Base-by-base conservation (phyloP, 2,888 invertebrate genomes). In the Helicoverpa assulta region DNA sequence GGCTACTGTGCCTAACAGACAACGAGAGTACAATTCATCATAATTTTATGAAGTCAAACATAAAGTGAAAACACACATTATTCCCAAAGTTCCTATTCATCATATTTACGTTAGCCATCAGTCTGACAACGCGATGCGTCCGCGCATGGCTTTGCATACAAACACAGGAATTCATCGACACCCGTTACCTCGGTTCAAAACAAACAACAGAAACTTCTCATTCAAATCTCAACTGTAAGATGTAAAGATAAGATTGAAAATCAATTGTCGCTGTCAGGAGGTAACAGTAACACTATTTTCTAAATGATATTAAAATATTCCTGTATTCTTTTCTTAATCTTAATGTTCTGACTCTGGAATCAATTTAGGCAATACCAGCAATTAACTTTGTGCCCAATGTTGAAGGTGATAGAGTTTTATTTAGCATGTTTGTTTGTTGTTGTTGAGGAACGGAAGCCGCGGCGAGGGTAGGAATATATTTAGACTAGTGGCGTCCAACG, bases 111-210 rank as follows among this genome's bases (percentile, higher is more conserved):
- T 76, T 82, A 83, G 58, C 81, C 84, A 79, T 85, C 85, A 83
- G 77, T 82, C 82, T 88, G 87, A 85, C 86, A 88, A 85, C 59
- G 33, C 56, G 70, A 63, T 82, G 89, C 86, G 85, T 73, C 64
- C 66, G 77, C 85, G 85, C 86, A 84, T 84, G 85, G 78, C 74
- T 68, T 77, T 82, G 83, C 86, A 84, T 84, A 86, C 85, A 86
- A 88, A 88, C 86, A 89, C 83, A 89, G 86, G 83, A 86, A 86
- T 89, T 86, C 86, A 87, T 89, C 85, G 87, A 89, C 71, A 72
- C 70, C 76, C 80, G 79, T 73, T 80, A 75, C 67, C 60, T 64
- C 53, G 63, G 50, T 70, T 76, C 70, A 70, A 82, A 78, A 76
- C 76, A 69, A 84, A 76, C 73, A 80, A 82, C 54, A 67, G n/a